A percentile compares a stretch with the other conserved stretches of the same genome.
phyloP scores from a whole-genome alignment of 2,113 vertebrate species.

The Picathartes gymnocephalus region DNA sequence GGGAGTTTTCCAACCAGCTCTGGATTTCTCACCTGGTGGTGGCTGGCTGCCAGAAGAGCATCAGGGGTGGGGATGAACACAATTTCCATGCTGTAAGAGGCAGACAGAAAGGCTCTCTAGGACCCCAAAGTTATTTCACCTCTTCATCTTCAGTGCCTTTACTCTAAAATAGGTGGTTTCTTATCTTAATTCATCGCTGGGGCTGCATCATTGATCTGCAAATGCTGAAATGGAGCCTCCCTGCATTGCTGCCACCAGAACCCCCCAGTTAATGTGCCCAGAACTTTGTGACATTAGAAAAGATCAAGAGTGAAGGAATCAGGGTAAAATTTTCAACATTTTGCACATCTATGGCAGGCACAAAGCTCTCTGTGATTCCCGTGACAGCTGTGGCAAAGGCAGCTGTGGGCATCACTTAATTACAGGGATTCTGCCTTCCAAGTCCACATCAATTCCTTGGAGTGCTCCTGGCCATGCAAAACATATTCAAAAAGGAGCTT shows the following conservation, averaged over 20 bases:
- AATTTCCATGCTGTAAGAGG: background rate
- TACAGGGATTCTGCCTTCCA: background rate
- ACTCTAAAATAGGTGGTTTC: background rate
- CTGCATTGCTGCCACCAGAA: background rate
- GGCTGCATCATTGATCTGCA: background rate
- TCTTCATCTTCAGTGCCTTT: background rate
- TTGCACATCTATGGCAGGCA: background rate
- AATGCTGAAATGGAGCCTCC: background rate
- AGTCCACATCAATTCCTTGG: background rate
- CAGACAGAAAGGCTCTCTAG: background rate
- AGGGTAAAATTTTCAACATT: background rate
- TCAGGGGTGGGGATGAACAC: background rate
- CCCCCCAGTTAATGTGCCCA: fast-evolving
- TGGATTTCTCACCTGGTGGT: background rate
- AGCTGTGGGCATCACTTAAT: slow-evolving; percentile 31
- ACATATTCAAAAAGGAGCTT: background rate
- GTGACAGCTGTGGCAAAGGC: slow-evolving; percentile 29
- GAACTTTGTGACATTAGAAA: background rate
- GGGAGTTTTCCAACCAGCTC: background rate
- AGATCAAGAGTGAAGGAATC: background rate
- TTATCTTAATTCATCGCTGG: background rate
- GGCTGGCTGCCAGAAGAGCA: background rate
- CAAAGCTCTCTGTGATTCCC: slow-evolving; percentile 6
- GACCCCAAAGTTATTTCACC: background rate
- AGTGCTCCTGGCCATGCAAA: background rate